phyloP scores from a whole-genome alignment of 30 jellyfish, hydroid and myxozoan genomes.

The Haliclystus octoradiatus region DNA sequence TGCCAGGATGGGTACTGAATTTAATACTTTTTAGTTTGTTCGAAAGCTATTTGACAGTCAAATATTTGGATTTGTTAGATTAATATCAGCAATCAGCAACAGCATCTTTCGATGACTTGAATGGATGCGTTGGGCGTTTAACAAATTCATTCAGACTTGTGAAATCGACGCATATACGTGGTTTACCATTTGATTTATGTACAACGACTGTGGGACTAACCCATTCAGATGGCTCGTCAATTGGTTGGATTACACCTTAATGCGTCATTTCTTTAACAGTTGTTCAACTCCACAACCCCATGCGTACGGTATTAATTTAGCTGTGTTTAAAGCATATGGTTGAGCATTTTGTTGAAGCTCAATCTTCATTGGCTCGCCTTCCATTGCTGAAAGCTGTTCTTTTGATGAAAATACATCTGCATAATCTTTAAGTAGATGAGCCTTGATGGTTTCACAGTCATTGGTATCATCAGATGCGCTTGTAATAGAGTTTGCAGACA shows the following conservation, averaged over 20 bases:
- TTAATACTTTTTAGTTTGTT: no score
- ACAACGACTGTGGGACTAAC: not conserved
- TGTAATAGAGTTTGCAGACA: not conserved
- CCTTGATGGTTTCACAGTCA: not conserved
- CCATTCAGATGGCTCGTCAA: not conserved
- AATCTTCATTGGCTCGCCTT: not conserved
- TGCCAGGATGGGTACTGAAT: no score
- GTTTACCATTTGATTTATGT: not conserved
- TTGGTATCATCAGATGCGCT: not conserved
- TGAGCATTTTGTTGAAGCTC: not conserved
- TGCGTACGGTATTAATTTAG: not conserved
- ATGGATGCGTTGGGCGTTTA: not conserved
- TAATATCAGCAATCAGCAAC: no score
- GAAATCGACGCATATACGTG: not conserved
- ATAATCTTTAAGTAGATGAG: not conserved
- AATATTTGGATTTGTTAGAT: no score
- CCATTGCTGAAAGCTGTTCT: not conserved
- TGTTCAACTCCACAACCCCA: not conserved
- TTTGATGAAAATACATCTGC: not conserved
- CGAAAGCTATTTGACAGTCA: no score
- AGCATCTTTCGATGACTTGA: not conserved
- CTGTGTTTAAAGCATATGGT: not conserved
- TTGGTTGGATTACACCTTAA: not conserved
- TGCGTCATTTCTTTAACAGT: not conserved
- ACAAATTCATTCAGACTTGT: not conserved